Conservation (phyloP, 2,888 invertebrate genomes). For the Cataglyphis cursor region DNA sequence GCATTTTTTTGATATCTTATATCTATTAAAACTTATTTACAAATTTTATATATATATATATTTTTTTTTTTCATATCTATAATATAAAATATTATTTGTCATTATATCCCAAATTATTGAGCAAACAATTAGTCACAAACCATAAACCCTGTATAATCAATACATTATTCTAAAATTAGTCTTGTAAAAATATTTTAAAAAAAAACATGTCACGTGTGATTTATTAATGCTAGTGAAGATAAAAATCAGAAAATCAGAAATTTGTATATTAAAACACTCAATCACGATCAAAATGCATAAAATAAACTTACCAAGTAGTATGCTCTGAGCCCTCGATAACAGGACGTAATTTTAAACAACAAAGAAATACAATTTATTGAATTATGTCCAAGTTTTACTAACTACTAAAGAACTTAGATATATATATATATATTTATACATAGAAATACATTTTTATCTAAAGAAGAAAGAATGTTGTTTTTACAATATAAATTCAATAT, state of each 20-base stretch:
- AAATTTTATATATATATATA: constrained; percentile 47
- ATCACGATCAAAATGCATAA: constrained; percentile 70
- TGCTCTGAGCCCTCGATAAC: constrained; percentile 85
- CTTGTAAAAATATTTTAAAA: constrained; percentile 58
- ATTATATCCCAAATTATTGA: constrained; percentile 35
- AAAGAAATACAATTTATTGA: constrained; percentile 85
- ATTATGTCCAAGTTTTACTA: constrained; percentile 69
- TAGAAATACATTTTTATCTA: constrained; percentile 4
- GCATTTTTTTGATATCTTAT: not conserved
- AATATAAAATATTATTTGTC: constrained; percentile 10
- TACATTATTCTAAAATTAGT: constrained; percentile 67
- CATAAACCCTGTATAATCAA: constrained; percentile 68
- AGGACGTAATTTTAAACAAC: constrained; percentile 85
- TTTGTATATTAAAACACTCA: constrained; percentile 70
- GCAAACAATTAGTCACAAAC: constrained; percentile 74
- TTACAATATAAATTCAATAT: not conserved
- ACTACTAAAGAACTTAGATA: constrained; percentile 64
- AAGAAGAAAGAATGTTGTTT: not conserved
- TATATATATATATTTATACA: constrained; percentile 49
- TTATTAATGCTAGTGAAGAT: constrained; percentile 69
- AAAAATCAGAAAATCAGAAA: constrained; percentile 58
- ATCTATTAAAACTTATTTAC: constrained; percentile 49
- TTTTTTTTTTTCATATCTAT: constrained; percentile 30
- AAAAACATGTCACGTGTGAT: constrained; percentile 62
- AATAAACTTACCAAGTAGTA: constrained; percentile 84